phyloP scores from a whole-genome alignment of 2,113 vertebrate genomes.

The Plotosus lineatus region DNA sequence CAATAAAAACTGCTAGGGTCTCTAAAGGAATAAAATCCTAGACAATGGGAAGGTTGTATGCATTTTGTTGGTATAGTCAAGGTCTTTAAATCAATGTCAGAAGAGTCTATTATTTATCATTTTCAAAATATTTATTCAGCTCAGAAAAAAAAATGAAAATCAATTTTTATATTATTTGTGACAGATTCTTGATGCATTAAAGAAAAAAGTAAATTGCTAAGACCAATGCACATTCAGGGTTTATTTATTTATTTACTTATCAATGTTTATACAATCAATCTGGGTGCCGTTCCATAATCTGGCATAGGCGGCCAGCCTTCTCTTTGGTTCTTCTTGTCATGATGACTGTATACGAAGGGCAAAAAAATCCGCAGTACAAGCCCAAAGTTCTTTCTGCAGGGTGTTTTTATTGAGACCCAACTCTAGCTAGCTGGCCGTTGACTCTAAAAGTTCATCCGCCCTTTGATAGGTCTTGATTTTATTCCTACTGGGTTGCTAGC shows the following conservation, averaged over 20 bases:
- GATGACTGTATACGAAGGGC: no score
- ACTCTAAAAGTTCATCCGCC: no score
- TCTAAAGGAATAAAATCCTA: conserved; percentile 55
- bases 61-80: conserved; percentile 53
- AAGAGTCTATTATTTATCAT: conserved; percentile 46
- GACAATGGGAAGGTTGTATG: conserved; percentile 65
- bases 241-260: neutral
- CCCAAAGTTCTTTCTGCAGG: no score
- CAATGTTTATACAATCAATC: no score
- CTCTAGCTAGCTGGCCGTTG: no score
- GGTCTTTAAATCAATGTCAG: conserved; percentile 58
- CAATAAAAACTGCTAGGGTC: conserved; percentile 55
- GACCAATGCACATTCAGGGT: neutral
- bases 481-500: no score
- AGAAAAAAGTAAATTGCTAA: conserved; percentile 7
- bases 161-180: conserved; percentile 1
- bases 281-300: no score
- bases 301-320: no score
- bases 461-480: no score
- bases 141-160: conserved; percentile 22
- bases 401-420: no score
- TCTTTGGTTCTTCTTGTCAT: no score
- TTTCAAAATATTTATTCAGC: conserved; percentile 55
- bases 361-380: no score
- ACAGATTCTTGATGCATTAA: neutral